phyloP scores from a whole-genome alignment of 37 sponge, comb jelly and placozoan species.

The Halisarca cf. caerulea region DNA sequence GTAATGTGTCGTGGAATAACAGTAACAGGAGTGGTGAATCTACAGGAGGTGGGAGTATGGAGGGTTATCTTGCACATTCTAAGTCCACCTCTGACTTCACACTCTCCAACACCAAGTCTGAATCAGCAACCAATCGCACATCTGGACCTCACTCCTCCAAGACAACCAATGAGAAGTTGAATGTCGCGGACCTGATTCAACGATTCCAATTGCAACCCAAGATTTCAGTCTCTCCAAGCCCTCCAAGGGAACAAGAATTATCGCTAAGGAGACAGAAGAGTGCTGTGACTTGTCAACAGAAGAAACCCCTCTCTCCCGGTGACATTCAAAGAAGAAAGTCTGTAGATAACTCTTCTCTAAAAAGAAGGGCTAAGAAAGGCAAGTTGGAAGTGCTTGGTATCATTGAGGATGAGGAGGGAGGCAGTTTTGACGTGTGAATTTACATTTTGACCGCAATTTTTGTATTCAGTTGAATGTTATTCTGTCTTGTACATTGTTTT shows the following conservation, averaged over 20 bases:
- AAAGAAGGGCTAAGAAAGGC: not conserved
- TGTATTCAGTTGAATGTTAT: too few species aligned
- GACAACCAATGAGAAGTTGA: not conserved
- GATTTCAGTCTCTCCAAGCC: not conserved
- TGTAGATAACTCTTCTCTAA: not conserved
- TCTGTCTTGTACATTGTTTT: too few species aligned
- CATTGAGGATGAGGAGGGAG: slow-evolving; percentile 7
- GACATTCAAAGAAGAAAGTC: not conserved
- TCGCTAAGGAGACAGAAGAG: not conserved
- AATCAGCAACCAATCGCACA: not conserved
- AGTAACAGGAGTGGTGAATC: not conserved
- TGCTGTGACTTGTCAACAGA: not conserved
- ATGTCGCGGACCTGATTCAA: not conserved
- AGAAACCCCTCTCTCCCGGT: not conserved
- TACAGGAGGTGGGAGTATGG: not conserved
- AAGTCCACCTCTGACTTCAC: too few species aligned
- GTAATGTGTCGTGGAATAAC: not conserved
- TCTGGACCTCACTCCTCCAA: not conserved
- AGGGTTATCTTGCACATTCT: not conserved
- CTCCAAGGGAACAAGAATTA: not conserved
- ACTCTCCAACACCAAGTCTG: not conserved
- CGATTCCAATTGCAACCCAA: not conserved
- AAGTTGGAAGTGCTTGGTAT: not conserved
- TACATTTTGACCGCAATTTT: too few species aligned
- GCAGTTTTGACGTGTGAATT: not conserved